These are phyloP conservation scores for Spodoptera exigua DNA, from an alignment of 2,888 invertebrate genomes.

Conservation along the genomic window DNA sequence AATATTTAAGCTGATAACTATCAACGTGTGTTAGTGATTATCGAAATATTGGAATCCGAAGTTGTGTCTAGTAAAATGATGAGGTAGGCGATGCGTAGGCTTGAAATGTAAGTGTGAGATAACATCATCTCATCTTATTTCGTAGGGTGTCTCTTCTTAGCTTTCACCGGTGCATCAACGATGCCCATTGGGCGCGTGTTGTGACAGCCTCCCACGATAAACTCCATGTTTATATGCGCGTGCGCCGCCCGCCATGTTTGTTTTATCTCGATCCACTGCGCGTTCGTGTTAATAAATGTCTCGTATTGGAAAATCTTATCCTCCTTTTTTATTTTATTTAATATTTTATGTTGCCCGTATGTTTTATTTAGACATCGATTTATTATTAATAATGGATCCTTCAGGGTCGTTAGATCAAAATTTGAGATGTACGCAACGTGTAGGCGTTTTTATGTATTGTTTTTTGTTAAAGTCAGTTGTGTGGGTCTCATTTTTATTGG, in stretches of 20 bases:
- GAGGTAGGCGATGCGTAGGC: constrained; percentile 79
- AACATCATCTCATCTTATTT: constrained; percentile 78
- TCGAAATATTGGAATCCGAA: constrained; percentile 69
- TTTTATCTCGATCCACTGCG: constrained; percentile 87
- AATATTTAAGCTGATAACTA: constrained; percentile 55
- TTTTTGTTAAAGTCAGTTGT: constrained; percentile 79
- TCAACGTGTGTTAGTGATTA: constrained; percentile 71
- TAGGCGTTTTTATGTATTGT: constrained; percentile 75
- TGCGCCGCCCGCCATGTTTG: constrained; percentile 88
- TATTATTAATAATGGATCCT: constrained; percentile 88
- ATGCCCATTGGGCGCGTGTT: constrained; percentile 82
- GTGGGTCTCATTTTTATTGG: constrained; percentile 83
- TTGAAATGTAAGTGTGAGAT: constrained; percentile 78
- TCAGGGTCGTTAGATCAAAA: constrained; percentile 85
- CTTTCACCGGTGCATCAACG: constrained; percentile 85
- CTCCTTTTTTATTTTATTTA: constrained; percentile 77
- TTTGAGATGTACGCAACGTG: constrained; percentile 83
- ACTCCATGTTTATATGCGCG: constrained; percentile 85
- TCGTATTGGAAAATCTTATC: constrained; percentile 77
- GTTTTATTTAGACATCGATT: constrained; percentile 88
- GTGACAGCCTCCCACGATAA: constrained; percentile 89
- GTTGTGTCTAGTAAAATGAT: constrained; percentile 63
- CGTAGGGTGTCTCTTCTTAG: constrained; percentile 78
- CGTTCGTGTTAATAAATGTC: constrained; percentile 87
- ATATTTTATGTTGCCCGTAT: constrained; percentile 76